Evolutionary conservation across 2,888 invertebrate species (phyloP), one percentile per base, ranked within the genome.

Genomic region (Apomyelois bistriatella): DNA sequence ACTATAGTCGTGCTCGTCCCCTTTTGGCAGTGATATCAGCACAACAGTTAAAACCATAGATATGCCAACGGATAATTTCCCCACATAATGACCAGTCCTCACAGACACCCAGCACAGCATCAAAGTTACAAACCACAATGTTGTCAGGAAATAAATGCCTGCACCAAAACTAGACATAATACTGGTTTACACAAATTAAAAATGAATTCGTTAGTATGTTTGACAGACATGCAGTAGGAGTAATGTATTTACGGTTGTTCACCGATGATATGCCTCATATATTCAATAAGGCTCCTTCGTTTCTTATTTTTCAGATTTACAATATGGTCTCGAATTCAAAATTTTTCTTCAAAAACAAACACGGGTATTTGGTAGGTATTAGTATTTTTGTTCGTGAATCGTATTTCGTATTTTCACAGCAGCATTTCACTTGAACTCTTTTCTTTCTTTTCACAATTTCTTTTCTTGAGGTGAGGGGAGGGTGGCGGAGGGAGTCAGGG

Each of bases 101-200:
- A 94, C 81, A 1, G 94, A 93, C 50, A 94, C 80, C 68, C 94
- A 91, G 66, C 94, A 94, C 63, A 94, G 72, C 64, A 94, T 71
- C 37, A 93, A 79, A 32, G 94, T 92, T 54, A 92, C 66, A 61
- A 92, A 87, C 94, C 95, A 95, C 63, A 94, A 74, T 54, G 92
- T 79, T 57, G 93, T 86, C 68, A 95, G 79, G 64, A 94, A 85
- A 74, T 94, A 93, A 57, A 94, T 87, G 63, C 94, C 94, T 59
- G 93, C 82, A 69, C 94, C 94, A 66, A 94, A 82, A 90, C 71
- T 77, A 77, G 73, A 69, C 87, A 88, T 88, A 37, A 12, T 37
- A 62, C 55, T 62, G 60, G 52, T n/a, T n/a, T n/a, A n/a, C 48
- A 53, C 49, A 5, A 28, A 28, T 28, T 28, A 5, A 28, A 28